These are phyloP conservation scores for Anastatus disparis DNA, from an alignment of 1,140 invertebrate species.

Conservation along the genomic window DNA sequence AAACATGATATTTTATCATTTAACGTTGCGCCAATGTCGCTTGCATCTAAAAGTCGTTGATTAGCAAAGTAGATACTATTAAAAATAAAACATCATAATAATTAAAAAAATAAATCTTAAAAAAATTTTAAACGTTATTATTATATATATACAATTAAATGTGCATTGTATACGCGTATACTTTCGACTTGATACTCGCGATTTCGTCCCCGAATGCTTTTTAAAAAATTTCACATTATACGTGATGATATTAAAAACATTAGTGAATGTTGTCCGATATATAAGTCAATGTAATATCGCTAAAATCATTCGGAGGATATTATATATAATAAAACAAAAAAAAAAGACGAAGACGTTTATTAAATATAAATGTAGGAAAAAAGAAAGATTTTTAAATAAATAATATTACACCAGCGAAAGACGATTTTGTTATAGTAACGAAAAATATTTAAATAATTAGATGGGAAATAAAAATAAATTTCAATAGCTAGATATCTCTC, in stretches of 20 bases:
- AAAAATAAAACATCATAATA: too few relatives aligned
- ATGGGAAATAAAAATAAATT: conserved; percentile 32
- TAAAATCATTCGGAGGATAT: neutral
- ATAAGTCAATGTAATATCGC: neutral
- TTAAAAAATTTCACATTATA: too few relatives aligned
- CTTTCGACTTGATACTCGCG: conserved; percentile 27
- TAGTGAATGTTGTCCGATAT: neutral
- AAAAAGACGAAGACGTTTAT: neutral
- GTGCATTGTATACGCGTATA: conserved; percentile 23
- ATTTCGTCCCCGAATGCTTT: conserved; percentile 16
- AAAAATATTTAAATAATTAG: conserved; percentile 21
- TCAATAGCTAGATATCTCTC: conserved; percentile 1
- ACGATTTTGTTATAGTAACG: conserved; percentile 33
- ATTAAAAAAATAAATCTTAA: conserved; percentile 16
- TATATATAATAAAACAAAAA: conserved; percentile 7
- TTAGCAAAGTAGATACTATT: neutral
- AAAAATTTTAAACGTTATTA: conserved; percentile 22
- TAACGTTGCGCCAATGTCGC: conserved; percentile 11
- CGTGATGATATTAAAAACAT: too few relatives aligned
- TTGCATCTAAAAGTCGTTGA: neutral
- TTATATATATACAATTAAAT: conserved; percentile 7
- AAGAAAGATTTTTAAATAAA: conserved; percentile 15
- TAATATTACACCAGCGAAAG: conserved; percentile 29
- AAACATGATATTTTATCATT: neutral
- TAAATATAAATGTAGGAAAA: neutral